Conservation (phyloP, 2,113 vertebrate species). For the Hydrochoerus hydrochaeris region DNA sequence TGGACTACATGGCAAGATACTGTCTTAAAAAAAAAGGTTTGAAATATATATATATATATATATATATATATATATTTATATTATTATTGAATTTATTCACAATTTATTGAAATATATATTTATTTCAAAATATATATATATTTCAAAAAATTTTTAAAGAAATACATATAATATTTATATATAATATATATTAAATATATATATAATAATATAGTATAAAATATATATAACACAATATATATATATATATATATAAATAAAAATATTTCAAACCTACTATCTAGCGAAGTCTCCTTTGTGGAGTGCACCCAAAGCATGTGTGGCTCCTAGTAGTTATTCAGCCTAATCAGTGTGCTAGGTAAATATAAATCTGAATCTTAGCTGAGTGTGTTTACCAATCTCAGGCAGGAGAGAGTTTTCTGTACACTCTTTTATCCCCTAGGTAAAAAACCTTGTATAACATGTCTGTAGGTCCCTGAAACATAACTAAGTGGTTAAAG, state of each 20-base stretch:
- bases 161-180: background rate
- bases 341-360: background rate
- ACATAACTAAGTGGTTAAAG: slow-evolving; percentile 12
- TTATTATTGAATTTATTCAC: too few species aligned
- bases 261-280: background rate
- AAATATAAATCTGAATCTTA: slow-evolving; percentile 14
- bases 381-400: background rate
- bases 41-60: background rate
- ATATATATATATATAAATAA: background rate
- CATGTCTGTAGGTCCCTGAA: background rate
- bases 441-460: background rate
- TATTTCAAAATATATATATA: background rate
- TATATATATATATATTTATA: too few species aligned
- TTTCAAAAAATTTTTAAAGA: too few species aligned
- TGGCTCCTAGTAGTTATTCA: slow-evolving; percentile 24
- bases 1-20: background rate
- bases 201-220: too few species aligned
- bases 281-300: background rate
- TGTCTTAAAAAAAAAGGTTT: background rate
- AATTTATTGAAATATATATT: too few species aligned
- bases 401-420: background rate
- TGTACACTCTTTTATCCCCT: background rate
- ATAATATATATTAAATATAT: background rate
- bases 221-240: too few species aligned
- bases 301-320: background rate